Evolutionary conservation across 1,140 invertebrate species (phyloP).

Genomic region (Ceratitis capitata): DNA sequence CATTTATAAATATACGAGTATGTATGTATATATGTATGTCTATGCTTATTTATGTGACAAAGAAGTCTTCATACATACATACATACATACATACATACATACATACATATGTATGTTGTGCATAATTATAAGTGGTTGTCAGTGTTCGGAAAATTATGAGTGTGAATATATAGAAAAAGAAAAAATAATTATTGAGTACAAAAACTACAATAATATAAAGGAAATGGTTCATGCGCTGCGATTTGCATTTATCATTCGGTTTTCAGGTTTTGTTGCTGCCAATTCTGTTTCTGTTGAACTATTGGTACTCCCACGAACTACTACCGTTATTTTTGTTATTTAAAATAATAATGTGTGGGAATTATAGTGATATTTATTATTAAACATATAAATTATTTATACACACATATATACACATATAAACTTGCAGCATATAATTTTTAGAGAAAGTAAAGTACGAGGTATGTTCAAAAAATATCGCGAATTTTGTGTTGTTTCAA

Average conservation of each 20-base stretch:
- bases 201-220: conserved; percentile 18
- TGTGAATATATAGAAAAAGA: conserved; percentile 26
- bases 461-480: too few species aligned
- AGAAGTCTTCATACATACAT: neutral
- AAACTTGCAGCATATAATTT: too few species aligned
- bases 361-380: neutral
- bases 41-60: neutral
- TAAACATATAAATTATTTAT: too few species aligned
- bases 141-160: conserved; percentile 7
- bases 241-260: neutral
- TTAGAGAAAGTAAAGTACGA: too few species aligned
- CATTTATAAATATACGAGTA: neutral
- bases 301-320: neutral
- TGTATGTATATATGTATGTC: neutral
- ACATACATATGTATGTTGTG: neutral
- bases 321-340: neutral
- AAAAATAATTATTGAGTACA: neutral
- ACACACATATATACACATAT: too few species aligned
- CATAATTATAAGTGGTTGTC: neutral
- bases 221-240: neutral
- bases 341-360: neutral
- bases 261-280: neutral
- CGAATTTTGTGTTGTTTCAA: too few species aligned
- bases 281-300: neutral
- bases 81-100: neutral